Base-by-base conservation (phyloP, 1,140 invertebrate species). In the Pentalonia nigronervosa region DNA sequence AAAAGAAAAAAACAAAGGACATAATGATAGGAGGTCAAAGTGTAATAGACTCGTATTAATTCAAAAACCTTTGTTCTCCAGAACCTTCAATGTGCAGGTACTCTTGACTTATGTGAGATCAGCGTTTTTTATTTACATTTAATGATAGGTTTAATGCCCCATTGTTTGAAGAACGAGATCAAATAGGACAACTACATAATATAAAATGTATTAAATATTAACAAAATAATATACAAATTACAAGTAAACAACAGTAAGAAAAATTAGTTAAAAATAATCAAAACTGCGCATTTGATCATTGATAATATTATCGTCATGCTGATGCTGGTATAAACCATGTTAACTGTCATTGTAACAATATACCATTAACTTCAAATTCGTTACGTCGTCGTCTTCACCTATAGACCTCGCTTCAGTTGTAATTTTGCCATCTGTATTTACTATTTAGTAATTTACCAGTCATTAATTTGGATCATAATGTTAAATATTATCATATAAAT, bases 241-340 rank as follows among this genome's bases (percentile, higher is more conserved):
- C 41, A 41, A 41, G 41, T 53, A 17, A 25, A 45, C 36, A 45
- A 45, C 23, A 90, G 36, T 21, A 20, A 41, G 53, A 60, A 89
- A 89, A 89, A 41, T 25, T 56, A 56, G 36, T 90, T 90, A 93
- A 86, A 93, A 84, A 93, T 93, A 93, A 93, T 93, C 91, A 93
- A 93, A 93, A 93, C 91, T 93, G 81, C 91, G 91, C 91, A 93
- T n/a, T 93, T 93, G 48, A 56, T 53, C 34, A 34, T 84, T 93
- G 91, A 93, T 86, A 84, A 92, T 84, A 93, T 93, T 53, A 86
- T 93, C 91, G 34, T 93, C 91, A 93, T 93, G 91, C 91, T 93
- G 91, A 93, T 56, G 45, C 47, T 86, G 91, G 91, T 93, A 86
- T 53, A 41, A 93, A 93, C 91, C 91, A 86, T 0, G 25, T 2